These are phyloP conservation scores for Sinonovacula constricta DNA, from an alignment of 1,140 invertebrate species.

Conservation along the genomic window DNA sequence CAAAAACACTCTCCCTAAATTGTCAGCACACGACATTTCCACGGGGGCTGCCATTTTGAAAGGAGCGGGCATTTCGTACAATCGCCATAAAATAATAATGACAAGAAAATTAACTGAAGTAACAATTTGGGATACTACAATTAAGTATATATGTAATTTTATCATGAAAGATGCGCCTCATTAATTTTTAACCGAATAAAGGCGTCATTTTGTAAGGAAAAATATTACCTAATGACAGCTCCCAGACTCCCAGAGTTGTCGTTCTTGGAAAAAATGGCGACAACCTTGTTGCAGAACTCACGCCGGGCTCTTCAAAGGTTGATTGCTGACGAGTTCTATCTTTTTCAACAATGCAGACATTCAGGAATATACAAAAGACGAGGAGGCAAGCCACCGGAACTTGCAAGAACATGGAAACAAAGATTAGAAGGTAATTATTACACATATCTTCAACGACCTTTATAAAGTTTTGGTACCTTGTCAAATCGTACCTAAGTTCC, in stretches of 20 bases:
- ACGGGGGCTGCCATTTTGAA: slow-evolving; percentile 48
- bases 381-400: slow-evolving; percentile 3
- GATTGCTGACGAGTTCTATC: not conserved
- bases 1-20: slow-evolving; percentile 37
- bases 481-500: too few species aligned
- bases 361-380: not conserved
- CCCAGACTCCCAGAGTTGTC: too few species aligned
- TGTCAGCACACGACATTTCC: not conserved
- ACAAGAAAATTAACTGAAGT: not conserved
- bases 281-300: slow-evolving; percentile 35
- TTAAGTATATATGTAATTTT: too few species aligned
- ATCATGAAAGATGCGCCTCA: too few species aligned
- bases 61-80: not conserved
- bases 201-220: too few species aligned
- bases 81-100: slow-evolving; percentile 26
- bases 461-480: not conserved
- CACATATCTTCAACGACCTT: too few species aligned
- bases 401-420: slow-evolving; percentile 27
- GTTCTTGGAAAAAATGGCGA: slow-evolving; percentile 43
- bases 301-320: not conserved
- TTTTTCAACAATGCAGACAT: slow-evolving; percentile 1
- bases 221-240: too few species aligned
- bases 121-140: too few species aligned
- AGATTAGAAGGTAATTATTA: slow-evolving; percentile 23
- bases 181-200: too few species aligned